Evolutionary conservation across 1,140 invertebrate genomes (phyloP).

Genomic region (Holcopasites calliopsidis): DNA sequence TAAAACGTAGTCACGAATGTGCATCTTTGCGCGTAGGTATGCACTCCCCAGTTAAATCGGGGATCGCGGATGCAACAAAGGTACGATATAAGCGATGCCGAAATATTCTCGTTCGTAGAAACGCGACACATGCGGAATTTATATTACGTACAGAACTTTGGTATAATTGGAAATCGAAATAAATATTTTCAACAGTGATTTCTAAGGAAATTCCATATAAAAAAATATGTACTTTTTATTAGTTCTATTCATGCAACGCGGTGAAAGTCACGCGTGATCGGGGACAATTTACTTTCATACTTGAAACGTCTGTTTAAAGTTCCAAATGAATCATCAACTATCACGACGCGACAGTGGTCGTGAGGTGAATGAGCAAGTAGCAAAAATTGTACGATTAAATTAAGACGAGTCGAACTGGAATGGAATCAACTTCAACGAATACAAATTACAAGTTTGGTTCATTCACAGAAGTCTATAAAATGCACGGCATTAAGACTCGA

Average conservation of each 20-base stretch:
- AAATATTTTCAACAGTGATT: background rate
- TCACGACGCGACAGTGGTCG: background rate
- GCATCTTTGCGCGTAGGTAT: background rate
- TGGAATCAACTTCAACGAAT: background rate
- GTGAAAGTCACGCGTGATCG: conserved; percentile 18
- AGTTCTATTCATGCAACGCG: background rate
- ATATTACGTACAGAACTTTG: background rate
- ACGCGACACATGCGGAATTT: background rate
- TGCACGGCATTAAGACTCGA: no score
- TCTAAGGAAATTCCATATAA: background rate
- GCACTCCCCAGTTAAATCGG: background rate
- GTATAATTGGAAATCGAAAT: background rate
- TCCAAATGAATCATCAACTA: background rate
- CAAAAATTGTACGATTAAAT: background rate
- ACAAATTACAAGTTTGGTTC: background rate
- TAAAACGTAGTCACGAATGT: conserved; percentile 19
- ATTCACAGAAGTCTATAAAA: no score
- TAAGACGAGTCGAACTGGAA: background rate
- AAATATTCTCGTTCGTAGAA: background rate
- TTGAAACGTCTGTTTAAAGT: conserved; percentile 11
- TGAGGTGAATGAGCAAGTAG: background rate
- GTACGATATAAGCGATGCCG: no score
- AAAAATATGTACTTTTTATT: background rate
- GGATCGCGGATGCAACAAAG: background rate
- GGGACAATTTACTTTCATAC: conserved; percentile 19